Base-by-base conservation (phyloP, 2,888 invertebrate genomes). In the Gryllus longicercus region DNA sequence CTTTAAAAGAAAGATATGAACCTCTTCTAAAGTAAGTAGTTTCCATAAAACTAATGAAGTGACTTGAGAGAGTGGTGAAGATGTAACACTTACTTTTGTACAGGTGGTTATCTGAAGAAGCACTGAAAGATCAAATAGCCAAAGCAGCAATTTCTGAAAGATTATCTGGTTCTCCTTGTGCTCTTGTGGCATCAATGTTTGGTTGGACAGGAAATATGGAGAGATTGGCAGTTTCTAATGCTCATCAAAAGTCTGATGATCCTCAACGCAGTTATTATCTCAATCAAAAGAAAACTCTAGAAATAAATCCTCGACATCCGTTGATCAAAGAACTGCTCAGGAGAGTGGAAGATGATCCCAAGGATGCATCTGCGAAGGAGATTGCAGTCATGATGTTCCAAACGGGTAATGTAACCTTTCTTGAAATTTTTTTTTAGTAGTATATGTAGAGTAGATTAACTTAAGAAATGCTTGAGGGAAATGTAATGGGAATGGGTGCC, bases 201-300 rank as follows among this genome's bases (percentile, higher is more conserved):
- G 98, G 98, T 84, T 99, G 98, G 98, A 98, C 98, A 84, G 99
- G 98, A 85, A 99, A 99, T 88, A 99, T 99, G 99, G 99, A 99
- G 89, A 91, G 99, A 78, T 91, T 99, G 83, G 97, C 98, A 82
- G 88, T 95, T 83, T 95, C 95, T 77, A 99, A 99, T 88, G 98
- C 99, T 21, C 98, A 99, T 88, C 97, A 98, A 87, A 99, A 99
- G 87, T 87, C 93, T 8, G 95, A 98, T 86, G 97, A 98, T 89
- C 94, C 96, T 63, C 95, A 96, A 86, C 93, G 96, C 85, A 91
- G 88, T 83, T 95, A 96, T 87, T 96, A 98, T 87, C 89, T 97
- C 76, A 94, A 93, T 86, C 97, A 98, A 88, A 98, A 96, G 92
- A 99, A 99, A 89, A 95, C 95, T 78, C 89, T 99, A 84, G 99